Evolutionary conservation across 2,888 invertebrate species (phyloP).

Genomic region (Drosophila bunnanda): DNA sequence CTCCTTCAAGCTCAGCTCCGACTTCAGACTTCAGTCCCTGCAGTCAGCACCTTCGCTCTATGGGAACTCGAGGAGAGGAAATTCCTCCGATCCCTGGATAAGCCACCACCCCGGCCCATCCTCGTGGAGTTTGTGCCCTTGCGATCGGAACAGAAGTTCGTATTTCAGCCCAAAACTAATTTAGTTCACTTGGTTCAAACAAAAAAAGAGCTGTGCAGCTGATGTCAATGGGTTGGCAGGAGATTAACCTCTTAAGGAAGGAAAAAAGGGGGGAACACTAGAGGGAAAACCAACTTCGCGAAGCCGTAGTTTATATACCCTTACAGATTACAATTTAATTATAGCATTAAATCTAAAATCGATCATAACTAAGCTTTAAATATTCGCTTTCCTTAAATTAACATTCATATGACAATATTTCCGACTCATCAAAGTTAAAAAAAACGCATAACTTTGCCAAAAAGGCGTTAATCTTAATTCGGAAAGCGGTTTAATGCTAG

Average conservation of each 20-base stretch:
- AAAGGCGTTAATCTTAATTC: too few species aligned
- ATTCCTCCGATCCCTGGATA: constrained; percentile 72
- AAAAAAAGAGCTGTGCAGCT: neutral
- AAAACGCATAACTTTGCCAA: too few species aligned
- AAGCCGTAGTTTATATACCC: too few species aligned
- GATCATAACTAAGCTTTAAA: too few species aligned
- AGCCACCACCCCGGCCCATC: constrained; percentile 16
- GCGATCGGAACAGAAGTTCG: constrained; percentile 29
- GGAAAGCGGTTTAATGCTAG: too few species aligned
- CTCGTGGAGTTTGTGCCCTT: neutral
- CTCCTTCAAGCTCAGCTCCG: constrained; percentile 33
- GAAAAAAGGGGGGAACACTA: neutral
- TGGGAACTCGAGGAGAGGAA: constrained; percentile 63
- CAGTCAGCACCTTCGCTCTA: constrained; percentile 72
- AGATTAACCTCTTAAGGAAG: neutral
- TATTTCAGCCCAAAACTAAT: constrained; percentile 60
- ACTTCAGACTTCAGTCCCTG: constrained; percentile 4
- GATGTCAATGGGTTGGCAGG: constrained; percentile 53
- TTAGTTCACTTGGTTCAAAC: constrained; percentile 59
- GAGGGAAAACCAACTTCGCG: too few species aligned
- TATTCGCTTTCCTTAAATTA: too few species aligned
- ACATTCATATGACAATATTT: too few species aligned
- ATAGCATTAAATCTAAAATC: too few species aligned
- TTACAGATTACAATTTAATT: too few species aligned
- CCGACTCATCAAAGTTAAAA: too few species aligned